Conservation (phyloP, 1,140 invertebrate genomes). For the Bombus balteatus region DNA sequence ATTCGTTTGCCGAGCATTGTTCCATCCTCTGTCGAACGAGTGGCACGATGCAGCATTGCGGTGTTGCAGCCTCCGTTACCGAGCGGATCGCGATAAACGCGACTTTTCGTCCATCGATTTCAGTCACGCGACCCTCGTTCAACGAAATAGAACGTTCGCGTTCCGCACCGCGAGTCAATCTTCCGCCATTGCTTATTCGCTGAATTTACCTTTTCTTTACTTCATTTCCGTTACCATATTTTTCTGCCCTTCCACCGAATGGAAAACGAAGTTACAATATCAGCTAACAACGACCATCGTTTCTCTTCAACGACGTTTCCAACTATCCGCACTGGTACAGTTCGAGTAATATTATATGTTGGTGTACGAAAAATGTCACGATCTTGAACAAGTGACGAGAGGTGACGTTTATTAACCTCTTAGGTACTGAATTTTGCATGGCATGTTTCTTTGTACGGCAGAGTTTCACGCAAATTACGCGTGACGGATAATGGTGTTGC, state of each 20-base stretch:
- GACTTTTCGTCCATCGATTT: constrained; percentile 30
- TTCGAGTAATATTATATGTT: no score
- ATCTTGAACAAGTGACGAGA: no score
- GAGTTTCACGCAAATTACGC: no score
- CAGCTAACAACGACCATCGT: not conserved
- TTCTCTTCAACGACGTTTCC: not conserved
- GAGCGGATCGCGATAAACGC: constrained; percentile 21
- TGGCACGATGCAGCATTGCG: constrained; percentile 7
- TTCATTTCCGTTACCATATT: no score
- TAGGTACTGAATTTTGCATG: no score
- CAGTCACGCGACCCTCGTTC: constrained; percentile 16
- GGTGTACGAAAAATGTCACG: no score
- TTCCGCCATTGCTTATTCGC: not conserved
- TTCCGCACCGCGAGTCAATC: not conserved
- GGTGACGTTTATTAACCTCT: no score
- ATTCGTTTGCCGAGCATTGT: not conserved
- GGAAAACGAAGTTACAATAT: not conserved
- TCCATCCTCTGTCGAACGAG: not conserved
- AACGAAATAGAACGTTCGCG: constrained; percentile 8
- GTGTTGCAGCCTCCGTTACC: not conserved
- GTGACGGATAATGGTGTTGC: no score
- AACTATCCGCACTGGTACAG: no score
- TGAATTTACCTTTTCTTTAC: not conserved
- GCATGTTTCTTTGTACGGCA: no score
- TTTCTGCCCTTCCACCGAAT: not conserved